phyloP scores from a whole-genome alignment of 2,113 vertebrate species.

The Apteryx owenii region DNA sequence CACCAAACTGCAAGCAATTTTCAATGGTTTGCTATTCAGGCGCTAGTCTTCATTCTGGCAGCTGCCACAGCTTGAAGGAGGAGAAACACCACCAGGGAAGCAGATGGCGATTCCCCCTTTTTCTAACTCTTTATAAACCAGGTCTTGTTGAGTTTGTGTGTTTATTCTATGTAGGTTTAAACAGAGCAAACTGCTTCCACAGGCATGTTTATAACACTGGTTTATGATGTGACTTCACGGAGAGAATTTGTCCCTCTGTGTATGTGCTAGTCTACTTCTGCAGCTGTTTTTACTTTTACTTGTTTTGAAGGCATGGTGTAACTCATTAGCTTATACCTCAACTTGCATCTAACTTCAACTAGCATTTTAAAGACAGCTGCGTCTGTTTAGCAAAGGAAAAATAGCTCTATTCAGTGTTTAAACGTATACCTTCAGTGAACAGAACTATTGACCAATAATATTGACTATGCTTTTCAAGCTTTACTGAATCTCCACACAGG shows the following conservation, averaged over 20 bases:
- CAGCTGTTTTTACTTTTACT: neutral
- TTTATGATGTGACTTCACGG: constrained; percentile 2
- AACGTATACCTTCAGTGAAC: neutral
- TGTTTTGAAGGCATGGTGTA: neutral
- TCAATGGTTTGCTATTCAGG: neutral
- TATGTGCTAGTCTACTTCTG: neutral
- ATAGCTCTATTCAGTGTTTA: neutral
- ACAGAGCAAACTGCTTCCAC: constrained; percentile 46
- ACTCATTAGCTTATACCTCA: constrained; percentile 1
- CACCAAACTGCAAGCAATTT: rapidly evolving
- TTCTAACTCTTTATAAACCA: neutral
- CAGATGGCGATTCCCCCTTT: neutral
- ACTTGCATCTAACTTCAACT: neutral
- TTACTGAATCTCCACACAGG: neutral
- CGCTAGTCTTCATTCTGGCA: neutral
- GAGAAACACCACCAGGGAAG: neutral
- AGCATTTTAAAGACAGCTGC: neutral
- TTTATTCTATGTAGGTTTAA: neutral
- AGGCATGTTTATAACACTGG: neutral
- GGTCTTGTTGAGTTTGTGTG: rapidly evolving
- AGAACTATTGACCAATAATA: neutral
- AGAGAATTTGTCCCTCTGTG: neutral
- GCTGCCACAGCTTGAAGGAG: neutral
- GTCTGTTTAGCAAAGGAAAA: constrained; percentile 9
- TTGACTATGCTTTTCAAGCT: constrained; percentile 13